These are phyloP conservation scores for Ciconia nigra DNA, from an alignment of 2,797 vertebrate species.

Conservation along the genomic window DNA sequence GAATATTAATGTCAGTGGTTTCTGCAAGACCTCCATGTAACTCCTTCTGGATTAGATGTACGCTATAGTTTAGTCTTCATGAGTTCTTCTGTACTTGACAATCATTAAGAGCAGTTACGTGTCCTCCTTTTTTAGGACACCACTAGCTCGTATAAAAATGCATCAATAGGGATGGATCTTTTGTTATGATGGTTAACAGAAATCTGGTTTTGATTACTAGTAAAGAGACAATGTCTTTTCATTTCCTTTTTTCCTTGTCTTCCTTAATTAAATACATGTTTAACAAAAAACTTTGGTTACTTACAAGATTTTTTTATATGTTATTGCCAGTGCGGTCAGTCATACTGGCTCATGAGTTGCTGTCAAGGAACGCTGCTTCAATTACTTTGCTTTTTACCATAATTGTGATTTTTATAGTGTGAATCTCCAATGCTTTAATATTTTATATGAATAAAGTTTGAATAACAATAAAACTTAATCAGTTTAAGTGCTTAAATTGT, in stretches of 20 bases:
- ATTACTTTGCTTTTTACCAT: neutral
- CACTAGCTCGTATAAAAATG: neutral
- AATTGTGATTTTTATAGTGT: neutral
- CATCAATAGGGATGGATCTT: neutral
- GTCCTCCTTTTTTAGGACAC: neutral
- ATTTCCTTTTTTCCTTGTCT: neutral
- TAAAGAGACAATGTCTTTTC: neutral
- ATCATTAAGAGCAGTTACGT: neutral
- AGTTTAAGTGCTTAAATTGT: neutral
- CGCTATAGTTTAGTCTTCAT: neutral
- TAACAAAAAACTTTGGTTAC: neutral
- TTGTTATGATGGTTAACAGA: neutral
- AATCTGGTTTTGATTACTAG: neutral
- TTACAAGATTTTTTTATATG: neutral
- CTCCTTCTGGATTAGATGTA: neutral
- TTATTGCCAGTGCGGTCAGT: neutral
- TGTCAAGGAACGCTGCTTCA: neutral
- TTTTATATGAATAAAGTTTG: constrained; percentile 1
- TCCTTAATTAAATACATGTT: neutral
- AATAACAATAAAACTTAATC: neutral
- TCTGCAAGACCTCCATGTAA: neutral
- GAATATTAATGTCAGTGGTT: constrained; percentile 35
- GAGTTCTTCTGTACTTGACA: neutral
- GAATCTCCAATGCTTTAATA: neutral
- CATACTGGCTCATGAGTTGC: neutral